Evolutionary conservation across 2,797 vertebrate species (phyloP).

Genomic region (Prionace glauca): DNA sequence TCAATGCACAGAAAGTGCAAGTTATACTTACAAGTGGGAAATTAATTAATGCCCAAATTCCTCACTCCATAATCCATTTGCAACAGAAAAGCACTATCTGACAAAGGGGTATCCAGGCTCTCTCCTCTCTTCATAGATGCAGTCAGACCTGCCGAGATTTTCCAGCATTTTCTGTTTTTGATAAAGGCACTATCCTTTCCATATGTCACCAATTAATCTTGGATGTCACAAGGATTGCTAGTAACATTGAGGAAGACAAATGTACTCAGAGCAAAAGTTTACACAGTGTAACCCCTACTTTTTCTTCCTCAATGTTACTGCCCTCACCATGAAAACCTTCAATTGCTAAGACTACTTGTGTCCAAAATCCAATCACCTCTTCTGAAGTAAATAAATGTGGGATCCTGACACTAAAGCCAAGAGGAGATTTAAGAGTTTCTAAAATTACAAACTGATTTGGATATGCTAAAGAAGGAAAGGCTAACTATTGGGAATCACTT

Average conservation of each 20-base stretch:
- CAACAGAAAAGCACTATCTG: neutral
- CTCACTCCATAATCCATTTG: neutral
- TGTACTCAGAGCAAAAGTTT: neutral
- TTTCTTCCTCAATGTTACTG: neutral
- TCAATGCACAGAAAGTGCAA: neutral
- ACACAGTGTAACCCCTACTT: neutral
- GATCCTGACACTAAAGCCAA: neutral
- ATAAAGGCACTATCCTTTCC: neutral
- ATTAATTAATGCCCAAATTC: neutral
- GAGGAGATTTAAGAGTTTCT: neutral
- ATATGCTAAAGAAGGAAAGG: neutral
- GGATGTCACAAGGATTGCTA: neutral
- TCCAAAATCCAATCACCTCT: neutral
- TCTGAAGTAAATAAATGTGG: neutral
- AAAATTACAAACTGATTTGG: neutral
- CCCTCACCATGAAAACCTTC: neutral
- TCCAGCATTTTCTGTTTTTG: too few species aligned
- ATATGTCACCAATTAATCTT: neutral
- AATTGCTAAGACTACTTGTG: neutral
- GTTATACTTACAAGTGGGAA: neutral
- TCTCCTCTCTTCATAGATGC: too few species aligned
- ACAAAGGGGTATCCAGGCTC: too few species aligned
- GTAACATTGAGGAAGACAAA: neutral
- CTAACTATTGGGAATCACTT: neutral
- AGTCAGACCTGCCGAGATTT: too few species aligned